Evolutionary conservation across 2,888 invertebrate genomes (phyloP), one percentile per base, ranked within the genome.

Genomic region (Drosophila paramelanica): DNA sequence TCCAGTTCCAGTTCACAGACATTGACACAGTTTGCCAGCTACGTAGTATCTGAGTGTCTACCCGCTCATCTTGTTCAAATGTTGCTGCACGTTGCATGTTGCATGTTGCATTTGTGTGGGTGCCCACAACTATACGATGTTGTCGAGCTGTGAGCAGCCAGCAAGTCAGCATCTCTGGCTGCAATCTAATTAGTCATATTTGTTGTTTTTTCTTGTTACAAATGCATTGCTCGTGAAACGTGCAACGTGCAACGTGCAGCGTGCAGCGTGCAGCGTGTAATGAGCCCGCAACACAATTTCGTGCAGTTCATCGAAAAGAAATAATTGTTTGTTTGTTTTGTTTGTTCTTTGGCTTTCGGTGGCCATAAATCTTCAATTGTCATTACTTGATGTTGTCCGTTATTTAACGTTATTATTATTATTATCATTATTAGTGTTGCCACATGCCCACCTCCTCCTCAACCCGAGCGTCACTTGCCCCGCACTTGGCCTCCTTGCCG

Each of bases 1-100:
- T 79, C 74, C 82, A 88, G 89, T 89, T 89, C 81, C 89, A 89
- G 82, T 89, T 89, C 89, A 88, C 89, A 89, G 89, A 72, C 89
- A 88, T 89, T 89, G 89, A 89, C 89, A 89, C 84, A 89, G 75
- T 88, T 81, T 81, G 66, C 64, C 41, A 51, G 49, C 38, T 45
- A 51, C 57, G 45, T 47, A 50, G 46, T 65, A 57, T 42, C 67
- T 50, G 23, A 1, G 7, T 23, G 51, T 58, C 64, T 50, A 43
- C 56, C 55, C 45, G 36, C 55, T 25, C 43, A 55, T 36, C 23
- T 43, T 23, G 43, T 17, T 17, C 43, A 11, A 43, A 11, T 47
- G 53, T 41, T 53, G 68, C 36, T 31, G 25, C 20, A 23, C 20
- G 50, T 55, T 53, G 42, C 59, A 57, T 51, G 69, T 73, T 49